Conservation (phyloP, 2,113 vertebrate genomes). For the Seriola rivoliana region DNA sequence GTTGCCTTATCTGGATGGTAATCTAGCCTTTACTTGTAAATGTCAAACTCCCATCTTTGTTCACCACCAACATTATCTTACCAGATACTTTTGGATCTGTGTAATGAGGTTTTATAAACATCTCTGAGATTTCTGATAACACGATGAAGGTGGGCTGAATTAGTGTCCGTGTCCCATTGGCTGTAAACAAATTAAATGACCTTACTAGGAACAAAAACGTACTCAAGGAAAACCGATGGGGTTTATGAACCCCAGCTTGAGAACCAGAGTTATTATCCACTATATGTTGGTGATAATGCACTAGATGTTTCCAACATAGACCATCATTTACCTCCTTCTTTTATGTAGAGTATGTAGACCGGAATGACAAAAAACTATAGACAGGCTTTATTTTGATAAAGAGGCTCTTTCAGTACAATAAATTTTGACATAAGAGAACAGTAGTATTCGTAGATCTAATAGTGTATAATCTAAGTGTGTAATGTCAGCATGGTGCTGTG, state of each 20-base stretch:
- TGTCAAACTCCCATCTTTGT: neutral
- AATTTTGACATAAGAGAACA: neutral
- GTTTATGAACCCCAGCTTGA: neutral
- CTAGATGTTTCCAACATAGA: neutral
- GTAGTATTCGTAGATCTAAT: neutral
- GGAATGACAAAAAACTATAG: neutral
- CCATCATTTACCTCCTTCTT: neutral
- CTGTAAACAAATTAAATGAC: neutral
- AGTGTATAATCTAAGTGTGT: neutral
- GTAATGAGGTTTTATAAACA: too few relatives aligned
- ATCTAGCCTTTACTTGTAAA: neutral
- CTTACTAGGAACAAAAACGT: neutral
- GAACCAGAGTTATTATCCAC: neutral
- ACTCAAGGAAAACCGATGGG: neutral
- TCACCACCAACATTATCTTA: too few relatives aligned
- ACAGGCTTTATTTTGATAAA: neutral
- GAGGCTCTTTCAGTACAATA: neutral
- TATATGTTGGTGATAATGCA: conserved; percentile 2
- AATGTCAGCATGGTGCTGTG: neutral
- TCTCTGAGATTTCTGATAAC: neutral
- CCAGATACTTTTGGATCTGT: too few relatives aligned
- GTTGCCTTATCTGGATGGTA: neutral
- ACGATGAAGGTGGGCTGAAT: neutral
- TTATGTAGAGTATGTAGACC: neutral
- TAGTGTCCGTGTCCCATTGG: neutral